Conservation (phyloP, 2,888 invertebrate species). For the Exocentrus adspersus region DNA sequence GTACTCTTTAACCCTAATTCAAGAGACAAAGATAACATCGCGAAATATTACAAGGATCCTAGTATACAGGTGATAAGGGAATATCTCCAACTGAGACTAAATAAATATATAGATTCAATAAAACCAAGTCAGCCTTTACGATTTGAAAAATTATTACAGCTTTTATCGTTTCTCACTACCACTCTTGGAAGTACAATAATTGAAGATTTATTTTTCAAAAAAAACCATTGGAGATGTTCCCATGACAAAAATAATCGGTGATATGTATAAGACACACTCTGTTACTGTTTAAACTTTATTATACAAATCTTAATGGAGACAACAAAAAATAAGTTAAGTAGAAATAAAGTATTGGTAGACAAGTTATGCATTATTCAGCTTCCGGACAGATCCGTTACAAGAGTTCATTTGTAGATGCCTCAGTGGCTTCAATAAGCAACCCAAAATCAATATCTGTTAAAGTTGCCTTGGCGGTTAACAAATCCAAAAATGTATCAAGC, state of each 20-base stretch:
- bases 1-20: slow-evolving; percentile 77
- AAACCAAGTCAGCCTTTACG: slow-evolving; percentile 78
- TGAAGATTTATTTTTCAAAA: slow-evolving; percentile 86
- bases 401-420: slow-evolving; percentile 69
- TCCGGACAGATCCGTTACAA: no score
- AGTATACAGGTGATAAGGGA: slow-evolving; percentile 79
- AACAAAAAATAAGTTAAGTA: no score
- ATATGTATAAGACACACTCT: slow-evolving; percentile 76
- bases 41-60: no score
- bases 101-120: slow-evolving; percentile 72
- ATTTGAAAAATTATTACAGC: slow-evolving; percentile 78
- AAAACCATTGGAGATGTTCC: slow-evolving; percentile 82
- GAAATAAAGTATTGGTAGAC: no score
- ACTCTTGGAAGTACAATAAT: slow-evolving; percentile 77
- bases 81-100: slow-evolving; percentile 77
- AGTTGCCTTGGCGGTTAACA: slow-evolving; percentile 87
- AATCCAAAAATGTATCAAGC: slow-evolving; percentile 84
- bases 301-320: not conserved
- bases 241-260: slow-evolving; percentile 82
- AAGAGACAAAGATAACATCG: slow-evolving; percentile 44
- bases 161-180: slow-evolving; percentile 73
- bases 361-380: no score
- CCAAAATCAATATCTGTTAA: slow-evolving; percentile 87
- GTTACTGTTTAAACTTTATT: not conserved
- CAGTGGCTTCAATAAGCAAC: slow-evolving; percentile 84